Conservation (phyloP, 2,888 invertebrate genomes). For the Meiosimyza platycephala region DNA sequence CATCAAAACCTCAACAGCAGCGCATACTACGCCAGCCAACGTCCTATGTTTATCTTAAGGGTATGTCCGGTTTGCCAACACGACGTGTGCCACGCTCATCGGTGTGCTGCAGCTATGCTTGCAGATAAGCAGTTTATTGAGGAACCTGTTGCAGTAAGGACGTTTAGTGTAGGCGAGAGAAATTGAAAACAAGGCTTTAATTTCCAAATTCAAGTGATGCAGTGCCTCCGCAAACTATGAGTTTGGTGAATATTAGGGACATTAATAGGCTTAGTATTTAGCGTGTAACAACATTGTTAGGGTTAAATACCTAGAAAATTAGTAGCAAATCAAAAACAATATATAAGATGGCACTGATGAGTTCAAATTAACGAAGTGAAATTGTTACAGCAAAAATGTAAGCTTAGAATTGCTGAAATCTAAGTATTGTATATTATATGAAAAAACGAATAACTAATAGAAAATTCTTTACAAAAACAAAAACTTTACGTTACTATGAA, state of each 20-base stretch:
- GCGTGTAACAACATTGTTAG: no score
- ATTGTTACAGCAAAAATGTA: no score
- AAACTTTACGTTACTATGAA: no score
- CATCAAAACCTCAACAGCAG: slow-evolving; percentile 42
- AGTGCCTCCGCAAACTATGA: slow-evolving; percentile 54
- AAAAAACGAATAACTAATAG: no score
- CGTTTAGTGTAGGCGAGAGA: slow-evolving; percentile 24
- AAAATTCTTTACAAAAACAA: no score
- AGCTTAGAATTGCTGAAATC: no score
- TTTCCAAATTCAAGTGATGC: slow-evolving; percentile 50
- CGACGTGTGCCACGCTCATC: slow-evolving; percentile 78
- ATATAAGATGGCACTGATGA: no score
- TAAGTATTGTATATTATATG: no score
- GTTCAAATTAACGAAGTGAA: no score
- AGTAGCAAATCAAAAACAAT: no score
- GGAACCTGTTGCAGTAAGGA: slow-evolving; percentile 50
- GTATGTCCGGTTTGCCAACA: slow-evolving; percentile 83
- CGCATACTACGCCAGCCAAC: slow-evolving; percentile 82
- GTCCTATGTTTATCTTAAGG: slow-evolving; percentile 82
- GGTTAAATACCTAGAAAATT: no score
- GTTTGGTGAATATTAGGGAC: slow-evolving; percentile 7
- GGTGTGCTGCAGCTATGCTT: slow-evolving; percentile 61
- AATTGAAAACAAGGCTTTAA: slow-evolving; percentile 40
- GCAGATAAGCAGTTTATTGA: slow-evolving; percentile 20
- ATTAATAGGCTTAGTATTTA: background rate